A percentile compares a stretch with the other conserved stretches of the same genome.
These are phyloP conservation scores for Lycaon pictus DNA, from an alignment of 2,113 vertebrate species.

Conservation along the genomic window DNA sequence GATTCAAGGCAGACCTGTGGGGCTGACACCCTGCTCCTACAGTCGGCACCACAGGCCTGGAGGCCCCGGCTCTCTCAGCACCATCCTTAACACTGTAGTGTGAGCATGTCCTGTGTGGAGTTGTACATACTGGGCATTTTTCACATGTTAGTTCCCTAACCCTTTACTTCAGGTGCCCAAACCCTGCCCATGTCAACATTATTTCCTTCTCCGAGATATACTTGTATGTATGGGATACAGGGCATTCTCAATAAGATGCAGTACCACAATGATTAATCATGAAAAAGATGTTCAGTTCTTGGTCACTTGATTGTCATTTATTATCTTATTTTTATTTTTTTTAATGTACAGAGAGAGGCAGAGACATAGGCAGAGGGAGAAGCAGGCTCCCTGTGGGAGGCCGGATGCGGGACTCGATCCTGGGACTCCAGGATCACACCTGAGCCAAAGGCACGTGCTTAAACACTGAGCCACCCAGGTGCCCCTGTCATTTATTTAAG, in stretches of 20 bases:
- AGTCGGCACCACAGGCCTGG: rapidly evolving
- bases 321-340: no score
- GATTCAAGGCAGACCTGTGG: no score
- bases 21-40: neutral
- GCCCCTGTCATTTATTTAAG: neutral
- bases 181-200: neutral
- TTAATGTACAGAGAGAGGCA: no score
- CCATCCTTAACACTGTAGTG: neutral
- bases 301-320: neutral
- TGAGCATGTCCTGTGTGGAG: neutral
- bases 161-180: neutral
- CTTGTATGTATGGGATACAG: neutral
- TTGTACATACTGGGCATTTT: neutral
- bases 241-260: neutral
- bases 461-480: no score
- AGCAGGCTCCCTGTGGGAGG: no score
- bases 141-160: neutral
- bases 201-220: neutral
- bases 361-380: no score
- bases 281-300: neutral
- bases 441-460: no score
- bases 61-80: no score
- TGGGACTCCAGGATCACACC: no score
- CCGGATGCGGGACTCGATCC: no score
- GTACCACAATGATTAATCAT: neutral